These are phyloP conservation scores for Zosterops pallidus DNA, from an alignment of 2,113 vertebrate species.

Conservation along the genomic window DNA sequence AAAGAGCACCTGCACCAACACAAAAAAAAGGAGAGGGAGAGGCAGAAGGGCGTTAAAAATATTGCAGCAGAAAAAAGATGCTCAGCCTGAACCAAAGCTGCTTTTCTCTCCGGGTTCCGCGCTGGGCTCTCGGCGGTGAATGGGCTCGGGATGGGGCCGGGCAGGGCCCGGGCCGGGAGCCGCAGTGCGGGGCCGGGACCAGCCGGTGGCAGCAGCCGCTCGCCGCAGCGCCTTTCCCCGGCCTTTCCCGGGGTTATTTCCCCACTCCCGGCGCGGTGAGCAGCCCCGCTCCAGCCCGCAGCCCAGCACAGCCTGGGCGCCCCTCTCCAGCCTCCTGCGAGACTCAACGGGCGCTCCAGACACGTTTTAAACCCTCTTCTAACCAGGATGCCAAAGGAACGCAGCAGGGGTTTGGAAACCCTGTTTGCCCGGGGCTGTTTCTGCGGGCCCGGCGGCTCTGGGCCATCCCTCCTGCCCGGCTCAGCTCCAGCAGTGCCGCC, in stretches of 20 bases:
- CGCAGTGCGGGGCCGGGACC: neutral
- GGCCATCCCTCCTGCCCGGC: neutral
- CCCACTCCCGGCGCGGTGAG: too few species aligned
- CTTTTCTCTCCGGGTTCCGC: fast-evolving
- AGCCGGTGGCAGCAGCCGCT: conserved; percentile 45
- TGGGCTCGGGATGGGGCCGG: neutral
- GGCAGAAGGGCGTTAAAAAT: neutral
- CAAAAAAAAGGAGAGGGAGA: neutral
- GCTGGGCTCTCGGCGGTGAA: neutral
- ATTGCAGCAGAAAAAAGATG: neutral
- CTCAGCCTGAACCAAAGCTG: neutral
- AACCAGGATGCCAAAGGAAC: fast-evolving
- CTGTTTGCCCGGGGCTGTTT: fast-evolving
- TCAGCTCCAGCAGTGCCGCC: neutral
- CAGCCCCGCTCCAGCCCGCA: neutral
- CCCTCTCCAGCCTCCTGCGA: neutral
- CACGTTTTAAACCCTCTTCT: fast-evolving
- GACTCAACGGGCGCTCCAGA: fast-evolving
- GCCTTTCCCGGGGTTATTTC: too few species aligned
- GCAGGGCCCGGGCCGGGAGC: fast-evolving
- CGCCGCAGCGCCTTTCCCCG: neutral
- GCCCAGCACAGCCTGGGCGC: neutral
- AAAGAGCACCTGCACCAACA: neutral
- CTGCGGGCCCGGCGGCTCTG: fast-evolving
- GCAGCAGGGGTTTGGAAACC: fast-evolving